Evolutionary conservation across 2,113 vertebrate genomes (phyloP), one percentile per base, ranked within the genome.

Genomic region (Pseudolaguvia tuberculata): DNA sequence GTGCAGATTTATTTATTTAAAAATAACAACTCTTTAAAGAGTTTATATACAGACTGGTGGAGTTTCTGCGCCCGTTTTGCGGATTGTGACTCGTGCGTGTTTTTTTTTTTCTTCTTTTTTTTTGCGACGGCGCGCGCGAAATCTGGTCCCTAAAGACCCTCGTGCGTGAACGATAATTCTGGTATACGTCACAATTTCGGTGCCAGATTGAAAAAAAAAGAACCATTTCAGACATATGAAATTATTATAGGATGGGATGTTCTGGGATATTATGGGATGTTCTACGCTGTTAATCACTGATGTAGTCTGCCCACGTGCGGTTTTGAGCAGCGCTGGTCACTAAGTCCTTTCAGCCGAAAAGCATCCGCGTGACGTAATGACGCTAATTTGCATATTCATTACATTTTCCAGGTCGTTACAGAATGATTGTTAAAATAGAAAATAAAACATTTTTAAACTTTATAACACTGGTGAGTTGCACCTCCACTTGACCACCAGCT

Each of bases 81-180:
- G 17, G 17, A 45, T 21, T 47, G 23, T 23, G 51, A n/a, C 50
- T 31, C 78, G 78, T 39, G 50, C 50, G 70, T 13, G 48, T 62
- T 47, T 48, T 5, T 58, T 58, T n/a, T 25, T 35, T 35, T 35
- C n/a, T n/a, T n/a, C n/a, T 35, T 35, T 35, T 35, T 35, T 35
- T 35, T 35, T 35, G 6, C 31, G 31, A 11, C 25, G n/a, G 25
- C 55, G 58, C 51, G n/a, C 31, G 42, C 29, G 45, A 23, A 35
- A 27, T 71, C 31, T 58, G 23, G 65, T 39, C 58, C 29, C 70
- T 21, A 53, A 31, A 55, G 68, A 8, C 31, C 42, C 21, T 17
- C 39, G 62, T 11, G n/a, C 62, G 21, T 10, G 17, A 35, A 20
- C 11, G 27, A 61, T 17, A 2, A 9, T 6, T 8, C 51, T n/a